Percentiles rank a stretch among this genome's conserved stretches.
phyloP scores from a whole-genome alignment of 1,140 invertebrate genomes.

The Galendromus occidentalis region DNA sequence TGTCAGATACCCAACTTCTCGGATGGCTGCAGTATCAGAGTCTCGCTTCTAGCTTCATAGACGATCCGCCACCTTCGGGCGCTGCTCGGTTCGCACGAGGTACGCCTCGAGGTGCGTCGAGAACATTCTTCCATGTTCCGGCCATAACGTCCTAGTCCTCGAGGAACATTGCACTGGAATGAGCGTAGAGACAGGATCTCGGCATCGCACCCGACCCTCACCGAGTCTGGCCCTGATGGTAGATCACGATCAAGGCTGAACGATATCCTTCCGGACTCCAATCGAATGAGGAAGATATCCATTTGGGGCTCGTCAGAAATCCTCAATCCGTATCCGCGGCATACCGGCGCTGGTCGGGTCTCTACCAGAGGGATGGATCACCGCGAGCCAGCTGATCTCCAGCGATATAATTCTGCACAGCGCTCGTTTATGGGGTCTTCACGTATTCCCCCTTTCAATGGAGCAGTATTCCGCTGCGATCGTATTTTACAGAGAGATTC shows the following conservation, averaged over 20 bases:
- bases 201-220: too few relatives aligned
- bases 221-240: background rate
- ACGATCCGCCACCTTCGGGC: constrained; percentile 26
- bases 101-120: constrained; percentile 27
- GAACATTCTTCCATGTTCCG: background rate
- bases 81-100: constrained; percentile 25
- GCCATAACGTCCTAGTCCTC: background rate
- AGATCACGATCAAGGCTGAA: background rate
- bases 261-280: background rate
- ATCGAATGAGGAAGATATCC: background rate
- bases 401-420: constrained; percentile 28
- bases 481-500: too few relatives aligned
- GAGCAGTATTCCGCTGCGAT: too few relatives aligned
- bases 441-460: background rate
- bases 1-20: too few relatives aligned
- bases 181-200: too few relatives aligned
- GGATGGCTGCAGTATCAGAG: too few relatives aligned
- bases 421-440: constrained; percentile 15
- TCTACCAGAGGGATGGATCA: constrained; percentile 34
- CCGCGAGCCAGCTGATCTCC: constrained; percentile 32
- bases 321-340: constrained; percentile 18
- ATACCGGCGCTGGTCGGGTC: constrained; percentile 28
- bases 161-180: too few relatives aligned
- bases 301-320: background rate
- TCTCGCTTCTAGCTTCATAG: constrained; percentile 24